Evolutionary conservation across 2,888 invertebrate species (phyloP).

Genomic region (Malthinus seriepunctatus): DNA sequence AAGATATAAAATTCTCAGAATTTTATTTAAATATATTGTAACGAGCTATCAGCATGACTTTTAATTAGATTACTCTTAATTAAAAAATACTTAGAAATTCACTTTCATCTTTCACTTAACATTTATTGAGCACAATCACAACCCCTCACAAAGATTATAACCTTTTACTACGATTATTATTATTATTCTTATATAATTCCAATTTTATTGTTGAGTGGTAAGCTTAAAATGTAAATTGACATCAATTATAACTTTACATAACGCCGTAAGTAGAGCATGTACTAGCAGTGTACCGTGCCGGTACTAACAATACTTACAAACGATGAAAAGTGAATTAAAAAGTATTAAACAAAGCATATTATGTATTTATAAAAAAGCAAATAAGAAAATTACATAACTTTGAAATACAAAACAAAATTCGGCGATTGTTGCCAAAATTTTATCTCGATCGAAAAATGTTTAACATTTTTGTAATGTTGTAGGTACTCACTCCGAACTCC

Average conservation of each 20-base stretch:
- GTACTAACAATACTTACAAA: slow-evolving; percentile 37
- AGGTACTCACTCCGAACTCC: no score
- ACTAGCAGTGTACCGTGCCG: slow-evolving; percentile 49
- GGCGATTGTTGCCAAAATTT: no score
- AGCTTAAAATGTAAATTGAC: slow-evolving; percentile 52
- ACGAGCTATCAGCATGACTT: not conserved
- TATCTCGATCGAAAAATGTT: no score
- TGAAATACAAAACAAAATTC: no score
- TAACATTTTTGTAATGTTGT: no score
- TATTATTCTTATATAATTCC: slow-evolving; percentile 24
- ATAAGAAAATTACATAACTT: slow-evolving; percentile 2
- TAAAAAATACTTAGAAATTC: not conserved
- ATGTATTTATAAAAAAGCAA: slow-evolving; percentile 1
- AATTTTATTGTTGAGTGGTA: slow-evolving; percentile 44
- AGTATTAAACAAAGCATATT: slow-evolving; percentile 25
- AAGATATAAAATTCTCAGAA: not conserved
- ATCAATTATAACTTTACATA: slow-evolving; percentile 54
- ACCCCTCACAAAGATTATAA: no score
- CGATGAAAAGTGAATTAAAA: slow-evolving; percentile 40
- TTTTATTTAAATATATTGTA: slow-evolving; percentile 1
- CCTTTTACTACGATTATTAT: not conserved
- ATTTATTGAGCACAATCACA: no score
- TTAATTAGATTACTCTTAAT: not conserved
- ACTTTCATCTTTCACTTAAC: no score
- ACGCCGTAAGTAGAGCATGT: slow-evolving; percentile 53